Conservation (phyloP, 2,888 invertebrate species). For the Pseudolycoriella hygida region DNA sequence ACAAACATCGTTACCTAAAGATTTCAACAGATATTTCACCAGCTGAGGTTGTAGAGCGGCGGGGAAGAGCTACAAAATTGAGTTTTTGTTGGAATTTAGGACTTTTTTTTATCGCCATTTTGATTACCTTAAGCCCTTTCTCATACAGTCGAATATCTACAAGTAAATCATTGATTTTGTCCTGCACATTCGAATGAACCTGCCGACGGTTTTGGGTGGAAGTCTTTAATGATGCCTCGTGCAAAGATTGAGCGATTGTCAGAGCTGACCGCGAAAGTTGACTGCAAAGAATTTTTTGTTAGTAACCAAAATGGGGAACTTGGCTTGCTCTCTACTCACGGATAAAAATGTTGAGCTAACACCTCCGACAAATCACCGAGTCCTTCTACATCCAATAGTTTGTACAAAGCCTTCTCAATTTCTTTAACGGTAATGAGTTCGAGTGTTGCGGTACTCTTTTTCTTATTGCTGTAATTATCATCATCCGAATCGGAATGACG, state of each 20-base stretch:
- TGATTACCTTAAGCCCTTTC: conserved; percentile 52
- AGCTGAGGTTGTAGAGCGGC: conserved; percentile 46
- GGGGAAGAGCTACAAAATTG: conserved; percentile 36
- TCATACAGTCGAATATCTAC: conserved; percentile 63
- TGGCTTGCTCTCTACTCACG: conserved; percentile 28
- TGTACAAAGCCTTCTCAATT: conserved; percentile 42
- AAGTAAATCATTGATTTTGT: conserved; percentile 59
- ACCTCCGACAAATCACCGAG: conserved; percentile 49
- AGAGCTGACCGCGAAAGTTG: conserved; percentile 47
- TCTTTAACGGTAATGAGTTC: conserved; percentile 50
- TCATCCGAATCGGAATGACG: conserved; percentile 53
- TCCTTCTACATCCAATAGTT: conserved; percentile 50
- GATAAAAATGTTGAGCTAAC: conserved; percentile 50
- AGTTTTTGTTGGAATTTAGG: too few species aligned
- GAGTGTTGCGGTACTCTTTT: conserved; percentile 18
- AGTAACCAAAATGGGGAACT: not conserved
- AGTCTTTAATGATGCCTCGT: conserved; percentile 55
- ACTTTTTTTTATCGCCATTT: too few species aligned
- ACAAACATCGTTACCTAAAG: conserved; percentile 64
- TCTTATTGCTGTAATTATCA: conserved; percentile 29
- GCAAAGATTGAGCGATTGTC: conserved; percentile 50
- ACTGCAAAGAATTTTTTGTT: conserved; percentile 27
- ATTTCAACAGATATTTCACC: conserved; percentile 68
- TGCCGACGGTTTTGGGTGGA: conserved; percentile 52
- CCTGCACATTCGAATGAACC: conserved; percentile 64